Base-by-base conservation (phyloP, 1,140 invertebrate species). In the Globodera rostochiensis region DNA sequence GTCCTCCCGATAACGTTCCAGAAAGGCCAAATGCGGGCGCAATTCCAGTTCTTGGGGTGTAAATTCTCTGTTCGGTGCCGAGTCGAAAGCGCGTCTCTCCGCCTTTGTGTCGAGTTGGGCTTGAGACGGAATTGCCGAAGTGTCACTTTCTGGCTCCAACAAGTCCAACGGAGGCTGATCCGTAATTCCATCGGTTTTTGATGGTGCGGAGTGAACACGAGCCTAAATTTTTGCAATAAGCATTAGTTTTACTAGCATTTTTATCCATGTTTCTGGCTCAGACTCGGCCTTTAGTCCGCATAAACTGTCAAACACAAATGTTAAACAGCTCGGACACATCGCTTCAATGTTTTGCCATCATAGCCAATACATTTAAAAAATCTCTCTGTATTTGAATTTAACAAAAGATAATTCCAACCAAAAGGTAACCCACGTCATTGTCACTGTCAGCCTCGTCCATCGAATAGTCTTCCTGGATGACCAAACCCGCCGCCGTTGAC, bases 241-340 rank as follows among this genome's bases (percentile, higher is more conserved):
- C 11, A 36, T 50, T 6, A 49, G 5, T 47, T 36, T 6, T 45
- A 60, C 21, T 47, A 49, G 36, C 21, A 74, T 66, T 69, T 67
- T 46, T 64, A 25, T 77, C 36, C 36, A 36, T 36, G 36, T 11
- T 11, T 47, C 49, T 78, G 64, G 77, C 77, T 78, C 77, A 78
- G 77, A 21, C 77, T 78, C 77, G 77, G 77, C 77, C 77, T 78
- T 78, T 69, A 6, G 64, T 78, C 77, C 46, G 50, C 77, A 78
- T 64, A 6, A 69, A 25, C 47, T 46, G 50, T n/a, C 50, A 77
- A 50, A 64, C 25, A 66, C 25, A 64, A 47, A 71, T 7, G 8
- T 25, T 25, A 21, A 78, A 50, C 46, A 47, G 77, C 49, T 78
- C 36, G 66, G 77, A 78, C 66, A 45, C 1, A 71, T 45, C 69